Base-by-base conservation (phyloP, 2,113 vertebrate genomes). In the Acrocephalus kingi region DNA sequence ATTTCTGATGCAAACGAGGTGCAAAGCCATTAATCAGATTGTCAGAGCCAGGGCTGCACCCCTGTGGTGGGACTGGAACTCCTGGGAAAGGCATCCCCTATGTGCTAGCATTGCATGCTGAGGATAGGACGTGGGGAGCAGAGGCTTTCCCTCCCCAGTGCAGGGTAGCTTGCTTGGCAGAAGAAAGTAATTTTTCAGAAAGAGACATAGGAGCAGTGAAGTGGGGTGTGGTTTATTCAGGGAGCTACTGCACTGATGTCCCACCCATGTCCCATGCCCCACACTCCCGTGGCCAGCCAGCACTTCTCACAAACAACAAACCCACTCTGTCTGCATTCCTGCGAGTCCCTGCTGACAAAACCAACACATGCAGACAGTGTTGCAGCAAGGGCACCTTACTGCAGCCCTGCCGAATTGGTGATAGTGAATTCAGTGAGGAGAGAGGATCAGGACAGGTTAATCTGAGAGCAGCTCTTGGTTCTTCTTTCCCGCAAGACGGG, bases 261-360 rank as follows among this genome's bases (percentile, higher is more conserved):
- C 35, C 18, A 63, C 55, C n/a, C 63, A 27, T 13, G 48, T 51
- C 48, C 63, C 4, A 2, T 30, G 71, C 19, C 13, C 33, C 45
- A 25, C 1, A 5, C 31, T 62, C 27, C 43, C 0, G 0, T 4
- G 31, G 20, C 46, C n/a, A 39, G 74, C 9, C 51, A 35, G 69
- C 3, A 2, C 61, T 64, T 91, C 51, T 56, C 18, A 30, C 20
- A 33, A 15, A 43, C 15, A 15, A 6, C 30, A 69, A 45, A 72
- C 31, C 41, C 61, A 22, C 23, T 67, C 28, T 1, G 4, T 20
- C 33, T n/a, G 16, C 54, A 18, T 48, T 80, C 20, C 43, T 19
- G 1, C 4, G 19, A 30, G 19, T 25, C 15, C 28, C 24, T 15
- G 54, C 52, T 33, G 33, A 61, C 35, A 41, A 62, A 92, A 76